Percentiles rank a stretch among this genome's conserved stretches.
These are phyloP conservation scores for Proteles cristata DNA, from an alignment of 2,113 vertebrate species.

Conservation along the genomic window DNA sequence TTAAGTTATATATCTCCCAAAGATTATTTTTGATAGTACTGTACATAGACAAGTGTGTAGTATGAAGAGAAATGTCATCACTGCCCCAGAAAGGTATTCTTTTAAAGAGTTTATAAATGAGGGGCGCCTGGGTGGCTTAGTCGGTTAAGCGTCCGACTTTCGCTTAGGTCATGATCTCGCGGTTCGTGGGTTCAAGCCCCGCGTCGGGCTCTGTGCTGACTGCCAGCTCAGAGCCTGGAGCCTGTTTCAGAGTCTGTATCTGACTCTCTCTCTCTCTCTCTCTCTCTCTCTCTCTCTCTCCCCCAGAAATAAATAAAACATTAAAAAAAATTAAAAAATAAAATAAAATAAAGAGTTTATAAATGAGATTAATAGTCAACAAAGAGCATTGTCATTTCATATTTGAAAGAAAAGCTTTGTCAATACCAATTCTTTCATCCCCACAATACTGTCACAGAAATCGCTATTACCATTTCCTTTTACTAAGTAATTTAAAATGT, in stretches of 20 bases:
- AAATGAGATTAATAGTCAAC: neutral
- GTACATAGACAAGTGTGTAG: neutral
- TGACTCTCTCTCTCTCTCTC: no score
- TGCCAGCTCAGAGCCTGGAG: no score
- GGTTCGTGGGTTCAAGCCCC: no score
- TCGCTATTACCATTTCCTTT: neutral
- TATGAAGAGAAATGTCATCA: conserved; percentile 42
- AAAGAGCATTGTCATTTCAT: neutral
- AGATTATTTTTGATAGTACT: neutral
- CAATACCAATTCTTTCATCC: neutral
- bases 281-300: no score
- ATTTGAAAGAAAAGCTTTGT: conserved; percentile 1
- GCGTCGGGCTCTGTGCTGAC: no score
- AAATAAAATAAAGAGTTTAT: no score
- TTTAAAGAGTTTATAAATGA: conserved; percentile 41
- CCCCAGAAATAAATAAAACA: no score
- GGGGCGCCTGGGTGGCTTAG: no score
- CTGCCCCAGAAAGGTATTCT: conserved; percentile 33
- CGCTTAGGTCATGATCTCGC: no score
- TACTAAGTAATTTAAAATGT: neutral
- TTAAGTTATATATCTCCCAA: neutral
- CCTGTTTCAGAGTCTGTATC: no score
- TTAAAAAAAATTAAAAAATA: no score
- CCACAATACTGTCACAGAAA: neutral
- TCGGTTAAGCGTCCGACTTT: no score